phyloP scores from a whole-genome alignment of 2,113 vertebrate species.

The Mus pahari region DNA sequence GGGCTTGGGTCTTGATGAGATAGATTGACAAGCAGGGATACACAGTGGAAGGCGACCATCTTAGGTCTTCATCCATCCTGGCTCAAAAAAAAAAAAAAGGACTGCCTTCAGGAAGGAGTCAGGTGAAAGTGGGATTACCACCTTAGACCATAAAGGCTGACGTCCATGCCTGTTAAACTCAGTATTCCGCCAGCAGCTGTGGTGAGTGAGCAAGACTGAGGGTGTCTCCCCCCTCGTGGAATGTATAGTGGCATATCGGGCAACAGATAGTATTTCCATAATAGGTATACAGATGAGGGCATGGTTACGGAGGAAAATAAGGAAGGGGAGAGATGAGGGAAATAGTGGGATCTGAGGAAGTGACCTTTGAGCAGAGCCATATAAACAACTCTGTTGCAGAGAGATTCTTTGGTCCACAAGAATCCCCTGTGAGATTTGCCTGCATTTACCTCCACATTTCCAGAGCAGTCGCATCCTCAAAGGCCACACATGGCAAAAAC shows the following conservation, averaged over 20 bases:
- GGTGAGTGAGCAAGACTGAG: neutral
- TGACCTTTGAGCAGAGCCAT: neutral
- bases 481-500: neutral
- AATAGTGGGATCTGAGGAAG: neutral
- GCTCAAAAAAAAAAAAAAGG: neutral
- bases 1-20: conserved; percentile 70
- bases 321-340: neutral
- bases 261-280: neutral
- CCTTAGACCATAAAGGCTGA: neutral
- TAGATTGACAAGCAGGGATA: neutral
- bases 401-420: neutral
- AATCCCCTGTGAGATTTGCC: neutral
- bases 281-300: too few species aligned
- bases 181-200: neutral
- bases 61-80: neutral
- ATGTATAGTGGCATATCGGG: fast-evolving
- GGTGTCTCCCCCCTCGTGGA: neutral
- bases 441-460: neutral
- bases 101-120: neutral
- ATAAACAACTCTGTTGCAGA: neutral
- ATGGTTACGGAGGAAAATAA: neutral
- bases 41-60: fast-evolving
- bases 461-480: neutral
- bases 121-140: fast-evolving
- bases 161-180: neutral